Conservation (phyloP, 2,888 invertebrate genomes). For the Heteromurus nitidus region DNA sequence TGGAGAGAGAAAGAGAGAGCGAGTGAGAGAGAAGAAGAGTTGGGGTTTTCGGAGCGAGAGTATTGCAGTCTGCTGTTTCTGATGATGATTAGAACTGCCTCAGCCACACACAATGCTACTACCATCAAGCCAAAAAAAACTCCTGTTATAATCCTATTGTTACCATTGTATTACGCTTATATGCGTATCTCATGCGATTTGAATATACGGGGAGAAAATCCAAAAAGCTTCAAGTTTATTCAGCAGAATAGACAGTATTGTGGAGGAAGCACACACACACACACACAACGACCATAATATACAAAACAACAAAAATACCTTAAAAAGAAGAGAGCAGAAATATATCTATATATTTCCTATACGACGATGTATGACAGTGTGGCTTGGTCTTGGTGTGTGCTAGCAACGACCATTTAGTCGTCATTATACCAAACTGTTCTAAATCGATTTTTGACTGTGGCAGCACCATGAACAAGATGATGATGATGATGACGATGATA, state of each 20-base stretch:
- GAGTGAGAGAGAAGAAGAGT: slow-evolving; percentile 1
- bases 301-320: slow-evolving; percentile 1
- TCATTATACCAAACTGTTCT: slow-evolving; percentile 59
- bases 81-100: slow-evolving; percentile 37
- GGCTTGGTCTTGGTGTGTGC: slow-evolving; percentile 10
- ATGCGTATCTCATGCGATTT: background rate
- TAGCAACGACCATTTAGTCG: slow-evolving; percentile 44
- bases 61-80: slow-evolving; percentile 12
- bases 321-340: slow-evolving; percentile 13
- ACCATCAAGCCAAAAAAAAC: slow-evolving; percentile 29
- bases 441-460: slow-evolving; percentile 57
- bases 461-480: slow-evolving; percentile 10
- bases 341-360: no score
- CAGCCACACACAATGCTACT: slow-evolving; percentile 4
- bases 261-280: background rate
- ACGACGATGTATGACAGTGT: no score
- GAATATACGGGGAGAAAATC: background rate
- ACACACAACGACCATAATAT: background rate
- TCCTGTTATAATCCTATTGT: slow-evolving; percentile 29
- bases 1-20: background rate
- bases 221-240: background rate
- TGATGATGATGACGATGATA: slow-evolving; percentile 43
- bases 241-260: background rate
- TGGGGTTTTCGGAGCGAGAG: no score
- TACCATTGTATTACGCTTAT: slow-evolving; percentile 24